Base-by-base conservation (phyloP, 30 jellyfish, hydroid and myxozoan species). In the Clytia hemisphaerica region DNA sequence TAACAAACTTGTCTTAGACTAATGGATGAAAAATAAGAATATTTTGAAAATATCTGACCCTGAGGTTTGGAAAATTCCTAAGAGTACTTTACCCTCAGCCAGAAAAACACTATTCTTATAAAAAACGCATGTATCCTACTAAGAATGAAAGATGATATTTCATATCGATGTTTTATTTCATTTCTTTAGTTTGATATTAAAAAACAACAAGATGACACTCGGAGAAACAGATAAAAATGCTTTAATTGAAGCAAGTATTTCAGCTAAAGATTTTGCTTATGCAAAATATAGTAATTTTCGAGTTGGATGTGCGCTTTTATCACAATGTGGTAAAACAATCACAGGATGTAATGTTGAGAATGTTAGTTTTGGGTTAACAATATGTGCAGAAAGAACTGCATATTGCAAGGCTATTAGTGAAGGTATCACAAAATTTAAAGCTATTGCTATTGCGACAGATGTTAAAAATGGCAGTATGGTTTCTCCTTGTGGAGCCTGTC, bases 351-450 rank as follows among this genome's bases (percentile, higher is more conserved):
- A 88, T 58, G 97, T 88, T 12, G 97, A 88, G 54, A 88, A 88
- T 54, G 97, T 76, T 12, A 88, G 97, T 61, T 88, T 79, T 67
- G 97, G 97, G 66, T 85, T 80, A 40, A 79, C 94, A 48, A 88
- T 88, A 33, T 88, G 97, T 75, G 97, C 97, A n/a, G 97, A 88
- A 60, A 49, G 97, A 49, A 88, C 97, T 12, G 97, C 97, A 10
- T 67, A 72, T 29, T 88, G 73, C 28, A 88, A 88, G 71, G 97
- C 97, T n/a, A 88, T 88, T 6, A 88, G 97, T 77, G 97, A 88
- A 75, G 97, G 97, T 1, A 75, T 75, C 46, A 30, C 35, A 42
- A 46, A 49, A 47, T 88, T 88, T 58, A 88, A 74, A 59, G 97
- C 97, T 7, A 37, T 80, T 44, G 94, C 94, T 19, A 82, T 88